Evolutionary conservation across 2,113 vertebrate genomes (phyloP).

Genomic region (Drymodes brunneopygia): DNA sequence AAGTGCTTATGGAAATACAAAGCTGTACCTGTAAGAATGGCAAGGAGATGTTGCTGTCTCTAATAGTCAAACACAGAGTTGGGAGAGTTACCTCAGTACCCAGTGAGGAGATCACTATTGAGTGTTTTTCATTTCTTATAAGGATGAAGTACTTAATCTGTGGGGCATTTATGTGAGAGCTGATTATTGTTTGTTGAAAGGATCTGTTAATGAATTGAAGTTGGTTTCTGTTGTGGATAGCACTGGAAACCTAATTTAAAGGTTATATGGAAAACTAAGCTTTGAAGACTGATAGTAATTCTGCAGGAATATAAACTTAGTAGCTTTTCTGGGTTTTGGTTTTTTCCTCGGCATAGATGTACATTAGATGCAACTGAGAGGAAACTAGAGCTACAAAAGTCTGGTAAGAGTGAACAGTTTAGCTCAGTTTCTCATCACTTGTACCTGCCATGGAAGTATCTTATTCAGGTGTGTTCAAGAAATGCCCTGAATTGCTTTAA

Average conservation of each 20-base stretch:
- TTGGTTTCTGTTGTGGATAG: not conserved
- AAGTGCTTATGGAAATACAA: not conserved
- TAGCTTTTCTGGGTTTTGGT: not conserved
- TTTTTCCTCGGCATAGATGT: not conserved
- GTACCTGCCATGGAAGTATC: not conserved
- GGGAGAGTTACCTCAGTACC: not conserved
- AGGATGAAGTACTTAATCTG: not conserved
- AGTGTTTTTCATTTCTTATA: not conserved
- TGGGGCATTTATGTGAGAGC: not conserved
- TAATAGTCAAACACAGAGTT: not conserved
- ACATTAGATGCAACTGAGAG: not conserved
- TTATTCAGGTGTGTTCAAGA: not conserved
- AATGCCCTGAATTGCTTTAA: not conserved
- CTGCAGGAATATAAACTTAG: not conserved
- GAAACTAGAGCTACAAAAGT: not conserved
- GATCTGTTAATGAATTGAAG: not conserved
- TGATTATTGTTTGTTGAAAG: not conserved
- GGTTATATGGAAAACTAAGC: not conserved
- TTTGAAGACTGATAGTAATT: not conserved
- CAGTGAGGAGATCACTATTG: not conserved
- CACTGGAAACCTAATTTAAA: not conserved
- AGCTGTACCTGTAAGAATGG: not conserved
- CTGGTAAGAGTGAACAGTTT: not conserved
- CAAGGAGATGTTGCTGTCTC: fast-evolving
- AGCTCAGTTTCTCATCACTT: not conserved